Percentiles rank a stretch among this genome's conserved stretches.
phyloP scores from a whole-genome alignment of 1,140 invertebrate species.

The Chironomus striatipennis region DNA sequence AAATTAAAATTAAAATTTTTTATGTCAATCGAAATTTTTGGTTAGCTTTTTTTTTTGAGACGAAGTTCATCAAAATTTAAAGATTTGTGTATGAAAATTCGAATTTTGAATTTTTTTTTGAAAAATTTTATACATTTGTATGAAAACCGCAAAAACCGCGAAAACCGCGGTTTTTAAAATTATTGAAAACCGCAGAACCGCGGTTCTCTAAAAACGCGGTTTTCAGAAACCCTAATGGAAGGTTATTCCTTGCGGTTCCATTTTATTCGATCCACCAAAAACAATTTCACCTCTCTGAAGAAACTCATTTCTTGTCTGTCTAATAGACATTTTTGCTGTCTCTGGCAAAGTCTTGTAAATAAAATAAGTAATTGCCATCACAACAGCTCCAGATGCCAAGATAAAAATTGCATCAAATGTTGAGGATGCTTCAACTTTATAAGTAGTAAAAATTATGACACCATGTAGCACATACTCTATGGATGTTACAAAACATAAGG shows the following conservation, averaged over 20 bases:
- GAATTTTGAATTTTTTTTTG: too few species aligned
- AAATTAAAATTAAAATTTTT: too few species aligned
- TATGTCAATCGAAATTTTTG: too few species aligned
- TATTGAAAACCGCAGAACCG: too few species aligned
- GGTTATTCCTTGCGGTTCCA: not conserved
- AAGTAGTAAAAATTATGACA: not conserved
- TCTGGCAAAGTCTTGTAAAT: not conserved
- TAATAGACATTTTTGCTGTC: not conserved
- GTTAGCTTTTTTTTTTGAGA: too few species aligned
- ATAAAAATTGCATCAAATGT: not conserved
- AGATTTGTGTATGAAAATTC: too few species aligned
- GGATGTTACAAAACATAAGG: not conserved
- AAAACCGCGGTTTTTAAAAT: too few species aligned
- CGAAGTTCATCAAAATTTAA: too few species aligned
- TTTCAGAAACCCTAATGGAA: too few species aligned
- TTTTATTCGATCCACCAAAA: constrained; percentile 8
- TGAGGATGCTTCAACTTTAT: not conserved
- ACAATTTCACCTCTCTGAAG: not conserved
- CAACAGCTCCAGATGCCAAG: not conserved
- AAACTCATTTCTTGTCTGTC: constrained; percentile 6
- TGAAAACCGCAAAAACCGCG: too few species aligned
- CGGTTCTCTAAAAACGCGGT: too few species aligned
- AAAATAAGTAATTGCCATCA: not conserved
- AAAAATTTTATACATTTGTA: too few species aligned
- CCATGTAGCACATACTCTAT: not conserved